Evolutionary conservation across 2,888 invertebrate genomes (phyloP).

Genomic region (Clitarchus hookeri): DNA sequence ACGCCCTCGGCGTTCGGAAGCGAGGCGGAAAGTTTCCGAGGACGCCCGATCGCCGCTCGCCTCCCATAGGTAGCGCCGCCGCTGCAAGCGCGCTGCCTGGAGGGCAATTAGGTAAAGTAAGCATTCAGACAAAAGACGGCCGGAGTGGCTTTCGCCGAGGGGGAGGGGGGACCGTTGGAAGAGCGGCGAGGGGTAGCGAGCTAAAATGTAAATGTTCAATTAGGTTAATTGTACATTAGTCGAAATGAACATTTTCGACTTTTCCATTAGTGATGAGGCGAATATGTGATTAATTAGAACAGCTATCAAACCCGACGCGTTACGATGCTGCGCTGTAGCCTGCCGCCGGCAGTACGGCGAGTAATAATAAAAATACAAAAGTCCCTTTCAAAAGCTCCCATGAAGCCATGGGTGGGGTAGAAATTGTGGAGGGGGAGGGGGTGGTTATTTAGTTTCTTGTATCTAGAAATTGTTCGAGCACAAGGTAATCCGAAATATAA

Average conservation of each 20-base stretch:
- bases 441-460: not conserved
- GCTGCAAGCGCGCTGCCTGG: not conserved
- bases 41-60: not conserved
- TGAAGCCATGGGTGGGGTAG: not conserved
- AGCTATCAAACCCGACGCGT: constrained; percentile 35
- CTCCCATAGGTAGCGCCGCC: not conserved
- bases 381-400: not conserved
- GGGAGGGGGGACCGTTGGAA: not conserved
- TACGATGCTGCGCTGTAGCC: not conserved
- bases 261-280: constrained; percentile 55
- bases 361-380: constrained; percentile 1
- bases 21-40: not conserved
- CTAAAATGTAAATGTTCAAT: constrained; percentile 54
- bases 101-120: constrained; percentile 26
- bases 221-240: constrained; percentile 59
- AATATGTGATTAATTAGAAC: constrained; percentile 54
- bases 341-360: not conserved
- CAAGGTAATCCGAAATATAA: too few species aligned
- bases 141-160: not conserved
- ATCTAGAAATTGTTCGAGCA: not conserved
- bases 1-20: not conserved
- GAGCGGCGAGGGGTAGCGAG: not conserved
- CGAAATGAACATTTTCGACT: constrained; percentile 58
- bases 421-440: not conserved
- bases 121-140: constrained; percentile 26